Conservation (phyloP, 2,888 invertebrate species). For the Hartigia nigra region DNA sequence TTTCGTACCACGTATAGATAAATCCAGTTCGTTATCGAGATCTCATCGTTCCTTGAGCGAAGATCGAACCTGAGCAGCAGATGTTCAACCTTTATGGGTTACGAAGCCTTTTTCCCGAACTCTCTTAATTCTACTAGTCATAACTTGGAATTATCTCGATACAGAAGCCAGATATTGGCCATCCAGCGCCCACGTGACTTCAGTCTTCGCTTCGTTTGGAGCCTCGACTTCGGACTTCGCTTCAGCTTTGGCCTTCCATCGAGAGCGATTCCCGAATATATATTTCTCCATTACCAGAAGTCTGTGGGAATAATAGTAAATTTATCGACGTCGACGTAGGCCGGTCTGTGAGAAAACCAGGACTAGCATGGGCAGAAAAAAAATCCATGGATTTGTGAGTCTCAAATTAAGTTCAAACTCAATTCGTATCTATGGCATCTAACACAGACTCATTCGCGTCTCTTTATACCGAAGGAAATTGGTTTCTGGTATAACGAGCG, state of each 20-base stretch:
- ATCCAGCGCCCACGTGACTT: background rate
- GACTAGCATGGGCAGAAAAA: background rate
- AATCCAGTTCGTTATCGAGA: background rate
- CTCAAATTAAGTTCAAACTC: background rate
- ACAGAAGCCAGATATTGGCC: background rate
- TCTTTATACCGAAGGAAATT: background rate
- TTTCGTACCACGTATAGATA: background rate
- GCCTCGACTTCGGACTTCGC: background rate
- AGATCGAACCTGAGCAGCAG: background rate
- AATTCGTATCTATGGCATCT: background rate
- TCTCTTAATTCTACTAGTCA: slow-evolving; percentile 2
- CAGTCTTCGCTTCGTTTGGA: background rate
- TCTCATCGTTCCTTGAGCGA: background rate
- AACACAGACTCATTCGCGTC: background rate
- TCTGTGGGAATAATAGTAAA: background rate
- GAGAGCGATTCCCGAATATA: background rate
- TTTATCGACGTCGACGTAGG: background rate
- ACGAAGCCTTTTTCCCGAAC: background rate
- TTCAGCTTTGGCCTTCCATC: background rate
- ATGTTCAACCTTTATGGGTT: background rate
- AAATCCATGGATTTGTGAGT: background rate
- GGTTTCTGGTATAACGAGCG: background rate
- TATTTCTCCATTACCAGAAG: background rate
- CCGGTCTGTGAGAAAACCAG: background rate
- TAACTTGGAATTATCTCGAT: slow-evolving; percentile 5